These are phyloP conservation scores for Drosophila mauritiana DNA, from an alignment of 1,140 invertebrate genomes.

Conservation along the genomic window DNA sequence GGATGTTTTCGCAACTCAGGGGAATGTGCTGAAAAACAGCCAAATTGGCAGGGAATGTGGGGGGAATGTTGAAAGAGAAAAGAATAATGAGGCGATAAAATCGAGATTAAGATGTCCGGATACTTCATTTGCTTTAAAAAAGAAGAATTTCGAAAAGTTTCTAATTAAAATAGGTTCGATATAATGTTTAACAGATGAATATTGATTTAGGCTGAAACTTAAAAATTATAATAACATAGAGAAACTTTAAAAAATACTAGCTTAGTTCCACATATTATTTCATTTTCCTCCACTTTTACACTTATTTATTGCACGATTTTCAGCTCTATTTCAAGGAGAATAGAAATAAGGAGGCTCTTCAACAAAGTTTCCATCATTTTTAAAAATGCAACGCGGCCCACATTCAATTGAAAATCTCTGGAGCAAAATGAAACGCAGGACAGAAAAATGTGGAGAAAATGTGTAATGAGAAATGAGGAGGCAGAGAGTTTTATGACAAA, in stretches of 20 bases:
- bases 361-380: slow-evolving; percentile 44
- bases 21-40: slow-evolving; percentile 21
- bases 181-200: background rate
- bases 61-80: background rate
- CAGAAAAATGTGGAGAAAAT: background rate
- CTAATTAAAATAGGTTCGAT: background rate
- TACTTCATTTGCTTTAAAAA: slow-evolving; percentile 1
- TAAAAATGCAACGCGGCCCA: slow-evolving; percentile 46
- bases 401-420: slow-evolving; percentile 36
- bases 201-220: background rate
- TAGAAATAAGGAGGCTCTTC: slow-evolving; percentile 18
- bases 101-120: slow-evolving; percentile 34
- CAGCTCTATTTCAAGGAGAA: slow-evolving; percentile 43
- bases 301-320: slow-evolving; percentile 32
- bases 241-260: no score
- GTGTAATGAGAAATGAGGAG: background rate
- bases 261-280: no score
- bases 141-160: background rate
- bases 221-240: no score
- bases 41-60: slow-evolving; percentile 17
- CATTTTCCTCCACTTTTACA: background rate
- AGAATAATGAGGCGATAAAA: slow-evolving; percentile 49
- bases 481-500: slow-evolving; percentile 46
- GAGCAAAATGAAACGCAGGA: background rate
- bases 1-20: slow-evolving; percentile 6